These are phyloP conservation scores for Artemisiospiza belli DNA, from an alignment of 2,113 vertebrate species.

Conservation along the genomic window DNA sequence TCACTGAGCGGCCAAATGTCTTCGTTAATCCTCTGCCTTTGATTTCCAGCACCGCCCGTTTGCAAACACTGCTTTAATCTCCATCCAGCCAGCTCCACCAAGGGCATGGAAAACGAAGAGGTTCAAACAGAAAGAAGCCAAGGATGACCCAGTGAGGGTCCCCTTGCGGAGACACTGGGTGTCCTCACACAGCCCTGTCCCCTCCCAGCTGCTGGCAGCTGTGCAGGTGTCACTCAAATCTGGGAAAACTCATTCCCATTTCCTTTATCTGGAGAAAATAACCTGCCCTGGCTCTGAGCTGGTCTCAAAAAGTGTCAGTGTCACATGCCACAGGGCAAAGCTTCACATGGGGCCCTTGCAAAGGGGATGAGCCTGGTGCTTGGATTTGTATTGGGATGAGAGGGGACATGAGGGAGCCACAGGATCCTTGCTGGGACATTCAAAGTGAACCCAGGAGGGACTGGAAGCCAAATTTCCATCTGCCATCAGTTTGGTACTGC, in stretches of 20 bases:
- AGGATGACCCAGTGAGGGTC: background rate
- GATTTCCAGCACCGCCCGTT: background rate
- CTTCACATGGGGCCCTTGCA: background rate
- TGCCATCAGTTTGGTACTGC: background rate
- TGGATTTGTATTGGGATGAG: background rate
- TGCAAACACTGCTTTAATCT: constrained; percentile 25
- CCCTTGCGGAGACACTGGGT: background rate
- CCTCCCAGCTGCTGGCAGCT: background rate
- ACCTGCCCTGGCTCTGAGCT: background rate
- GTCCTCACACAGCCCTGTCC: background rate
- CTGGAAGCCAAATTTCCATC: fast-evolving
- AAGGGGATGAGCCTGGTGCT: background rate
- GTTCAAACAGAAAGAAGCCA: fast-evolving
- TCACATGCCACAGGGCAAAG: background rate
- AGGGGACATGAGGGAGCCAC: background rate
- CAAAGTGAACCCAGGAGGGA: background rate
- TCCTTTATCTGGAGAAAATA: background rate
- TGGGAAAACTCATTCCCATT: background rate
- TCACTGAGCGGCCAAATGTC: background rate
- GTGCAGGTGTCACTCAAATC: background rate
- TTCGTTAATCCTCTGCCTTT: constrained; percentile 31
- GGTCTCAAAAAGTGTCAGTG: background rate
- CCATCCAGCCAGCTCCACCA: background rate
- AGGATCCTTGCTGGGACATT: background rate
- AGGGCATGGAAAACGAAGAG: background rate